Evolutionary conservation across 2,888 invertebrate species (phyloP), one percentile per base, ranked within the genome.

Genomic region (Arenicola marina): DNA sequence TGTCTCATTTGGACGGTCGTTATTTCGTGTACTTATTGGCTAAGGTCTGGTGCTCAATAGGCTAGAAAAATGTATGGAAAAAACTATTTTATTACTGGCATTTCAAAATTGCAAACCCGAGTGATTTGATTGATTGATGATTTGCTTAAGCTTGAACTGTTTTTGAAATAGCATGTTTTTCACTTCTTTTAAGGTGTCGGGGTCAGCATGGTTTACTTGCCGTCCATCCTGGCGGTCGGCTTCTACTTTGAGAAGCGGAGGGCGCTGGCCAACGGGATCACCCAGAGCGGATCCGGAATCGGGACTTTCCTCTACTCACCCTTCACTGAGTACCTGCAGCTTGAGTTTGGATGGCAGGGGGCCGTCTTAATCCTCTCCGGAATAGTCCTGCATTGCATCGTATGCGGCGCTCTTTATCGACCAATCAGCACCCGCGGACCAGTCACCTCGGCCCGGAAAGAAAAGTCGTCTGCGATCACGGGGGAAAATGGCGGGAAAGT

Each of bases 201-300:
- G 1, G 90, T 94, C 77, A 93, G 95, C 61, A 89, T 97, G 87
- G 91, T 96, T 71, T 97, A 95, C 85, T 91, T 97, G 73, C 96
- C 97, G 0, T 91, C 95, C 1, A 93, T 97, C 38, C 90, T 98
- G 73, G 91, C 92, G 2, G 93, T 96, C 51, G 95, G 96, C 24
- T 95, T 93, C 85, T 98, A 98, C 87, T 98, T 98, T 83, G 96
- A 97, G 83, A 91, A 91, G 82, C 94, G 93, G 89, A 87, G 97
- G 59, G 96, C 95, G 0, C 84, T 98, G 62, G 96, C 97, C 0
- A 97, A 96, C 0, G 97, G 97, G 3, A 89, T 98, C 56, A 93
- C 95, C 0, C 90, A 96, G 3, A 95, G 95, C 78, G 98, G 97
- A 29, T 95, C 96, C 0, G 97, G 98, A 15, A 91, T 95, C 28